Evolutionary conservation across 2,888 invertebrate genomes (phyloP), one percentile per base, ranked within the genome.

Genomic region (Emesis castigata): DNA sequence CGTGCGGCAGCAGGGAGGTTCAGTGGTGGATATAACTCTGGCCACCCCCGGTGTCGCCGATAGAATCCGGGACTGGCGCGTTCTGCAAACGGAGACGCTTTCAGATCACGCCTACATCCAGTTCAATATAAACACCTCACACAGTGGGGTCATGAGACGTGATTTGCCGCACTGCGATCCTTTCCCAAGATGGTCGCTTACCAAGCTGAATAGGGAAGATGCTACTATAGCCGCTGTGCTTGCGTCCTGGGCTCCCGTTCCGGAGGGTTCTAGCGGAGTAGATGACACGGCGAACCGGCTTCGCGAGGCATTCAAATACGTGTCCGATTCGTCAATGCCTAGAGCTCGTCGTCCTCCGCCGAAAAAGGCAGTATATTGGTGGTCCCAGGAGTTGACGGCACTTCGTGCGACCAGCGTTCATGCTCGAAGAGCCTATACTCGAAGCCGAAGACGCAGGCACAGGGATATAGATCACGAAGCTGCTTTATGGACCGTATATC

Each of bases 281-380:
- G 66, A 72, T 8, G 44, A 16, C 5, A 48, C 56, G 69, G 69
- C 73, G 11, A 69, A 34, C 11, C 34, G 66, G 34, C 16, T 77
- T 4, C 69, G 70, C 11, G 62, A 56, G 0, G 44, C 77, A 0
- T 14, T 77, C 1, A 44, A 65, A 14, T 18, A 61, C 1, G 26
- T 80, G 1, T 80, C 76, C 53, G 76, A 82, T 29, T 73, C 82
- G 16, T 29, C 73, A 3, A 79, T 77, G 77, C 73, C 75, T 9
- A 72, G 77, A n/a, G 39, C 31, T 11, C 11, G 64, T 11, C 31
- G 26, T 1, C 39, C 8, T 3, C 68, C 20, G 14, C 26, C 66
- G 1, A 71, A n/a, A 16, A 29, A 53, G 16, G 65, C 34, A 31
- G 78, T 80, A 3, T 80, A 83, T 68, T 81, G 81, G 83, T 81